phyloP scores from a whole-genome alignment of 2,113 vertebrate species.

The Platysteira castanea region DNA sequence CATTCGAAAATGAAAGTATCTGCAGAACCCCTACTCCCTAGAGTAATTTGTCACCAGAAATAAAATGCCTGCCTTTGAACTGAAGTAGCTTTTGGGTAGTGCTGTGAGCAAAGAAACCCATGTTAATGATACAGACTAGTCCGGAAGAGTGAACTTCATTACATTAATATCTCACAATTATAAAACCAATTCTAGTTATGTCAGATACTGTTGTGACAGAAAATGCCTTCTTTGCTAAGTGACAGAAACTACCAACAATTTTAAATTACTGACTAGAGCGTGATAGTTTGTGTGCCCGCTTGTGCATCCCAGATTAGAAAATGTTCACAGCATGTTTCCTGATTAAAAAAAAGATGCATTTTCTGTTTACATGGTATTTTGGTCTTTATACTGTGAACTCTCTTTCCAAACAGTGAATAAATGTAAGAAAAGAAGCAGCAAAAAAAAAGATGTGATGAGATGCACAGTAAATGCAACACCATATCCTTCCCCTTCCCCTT shows the following conservation, averaged over 20 bases:
- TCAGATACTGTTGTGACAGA: background rate
- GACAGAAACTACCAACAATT: background rate
- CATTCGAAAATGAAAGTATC: background rate
- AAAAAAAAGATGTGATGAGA: background rate
- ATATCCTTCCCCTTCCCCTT: fast-evolving
- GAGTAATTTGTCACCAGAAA: conserved; percentile 4
- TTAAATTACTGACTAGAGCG: background rate
- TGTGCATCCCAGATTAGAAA: background rate
- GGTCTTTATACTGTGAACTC: background rate
- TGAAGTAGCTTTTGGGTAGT: background rate
- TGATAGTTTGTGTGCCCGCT: background rate
- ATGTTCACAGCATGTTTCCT: background rate
- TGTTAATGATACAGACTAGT: background rate
- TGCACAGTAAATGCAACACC: background rate
- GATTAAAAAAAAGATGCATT: background rate
- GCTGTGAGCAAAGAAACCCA: background rate
- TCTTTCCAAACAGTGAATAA: background rate
- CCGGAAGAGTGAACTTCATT: background rate
- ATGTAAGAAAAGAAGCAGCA: background rate
- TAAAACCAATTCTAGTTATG: background rate
- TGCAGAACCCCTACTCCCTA: background rate
- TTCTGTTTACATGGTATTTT: background rate
- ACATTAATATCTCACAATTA: background rate
- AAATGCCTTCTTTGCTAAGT: background rate
- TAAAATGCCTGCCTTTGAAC: background rate